Evolutionary conservation across 1,140 invertebrate genomes (phyloP).

Genomic region (Drosophila pachea): DNA sequence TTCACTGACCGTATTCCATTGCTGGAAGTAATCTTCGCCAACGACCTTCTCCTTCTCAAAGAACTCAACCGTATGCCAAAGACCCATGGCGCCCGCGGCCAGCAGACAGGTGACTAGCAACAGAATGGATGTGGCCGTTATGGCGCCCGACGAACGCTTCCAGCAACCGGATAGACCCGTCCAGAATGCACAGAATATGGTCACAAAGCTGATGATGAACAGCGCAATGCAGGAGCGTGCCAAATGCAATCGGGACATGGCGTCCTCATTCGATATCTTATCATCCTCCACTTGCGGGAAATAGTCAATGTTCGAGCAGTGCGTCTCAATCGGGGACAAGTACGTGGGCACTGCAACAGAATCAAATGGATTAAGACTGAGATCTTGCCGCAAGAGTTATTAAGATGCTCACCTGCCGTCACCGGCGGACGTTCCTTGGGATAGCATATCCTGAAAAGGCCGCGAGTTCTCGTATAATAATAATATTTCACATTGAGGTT

Average conservation of each 20-base stretch:
- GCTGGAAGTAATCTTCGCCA: slow-evolving; percentile 92
- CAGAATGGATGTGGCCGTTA: slow-evolving; percentile 94
- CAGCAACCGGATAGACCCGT: slow-evolving; percentile 93
- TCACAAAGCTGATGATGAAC: slow-evolving; percentile 91
- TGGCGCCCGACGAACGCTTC: slow-evolving; percentile 94
- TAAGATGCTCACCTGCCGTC: slow-evolving; percentile 84
- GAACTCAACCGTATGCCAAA: slow-evolving; percentile 97
- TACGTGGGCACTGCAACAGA: slow-evolving; percentile 88
- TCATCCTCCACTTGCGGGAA: slow-evolving; percentile 81
- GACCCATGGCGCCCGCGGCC: slow-evolving; percentile 93
- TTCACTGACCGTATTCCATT: slow-evolving; percentile 90
- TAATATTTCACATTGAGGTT: slow-evolving; percentile 90
- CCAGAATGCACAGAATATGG: slow-evolving; percentile 95
- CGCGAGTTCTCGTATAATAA: slow-evolving; percentile 91
- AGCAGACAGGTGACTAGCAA: slow-evolving; percentile 92
- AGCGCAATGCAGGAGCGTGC: slow-evolving; percentile 93
- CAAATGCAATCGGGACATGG: slow-evolving; percentile 86
- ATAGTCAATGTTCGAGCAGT: slow-evolving; percentile 96
- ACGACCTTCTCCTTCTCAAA: slow-evolving; percentile 96
- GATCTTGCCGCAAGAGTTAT: neutral
- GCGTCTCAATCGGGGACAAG: slow-evolving; percentile 94
- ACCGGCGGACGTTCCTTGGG: slow-evolving; percentile 89
- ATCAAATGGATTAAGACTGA: neutral
- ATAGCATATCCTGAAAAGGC: slow-evolving; percentile 94
- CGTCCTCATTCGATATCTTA: slow-evolving; percentile 75